Evolutionary conservation across 1,140 invertebrate species (phyloP).

Genomic region (Physella acuta): DNA sequence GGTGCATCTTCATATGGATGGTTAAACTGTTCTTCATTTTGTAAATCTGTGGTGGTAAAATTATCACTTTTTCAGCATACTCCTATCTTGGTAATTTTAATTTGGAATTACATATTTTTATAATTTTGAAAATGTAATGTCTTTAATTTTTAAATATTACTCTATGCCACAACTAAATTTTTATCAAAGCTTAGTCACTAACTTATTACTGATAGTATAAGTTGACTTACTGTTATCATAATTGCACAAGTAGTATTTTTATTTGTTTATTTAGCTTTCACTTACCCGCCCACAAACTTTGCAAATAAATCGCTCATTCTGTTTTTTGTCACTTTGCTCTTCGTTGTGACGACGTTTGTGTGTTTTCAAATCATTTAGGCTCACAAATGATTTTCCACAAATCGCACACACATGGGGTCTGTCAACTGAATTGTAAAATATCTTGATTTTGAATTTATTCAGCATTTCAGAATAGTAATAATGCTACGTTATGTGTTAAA

Average conservation of each 20-base stretch:
- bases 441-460: background rate
- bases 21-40: slow-evolving; percentile 17
- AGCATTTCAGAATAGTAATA: background rate
- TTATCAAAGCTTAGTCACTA: too few species aligned
- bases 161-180: too few species aligned
- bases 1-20: slow-evolving; percentile 21
- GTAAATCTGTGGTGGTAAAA: too few species aligned
- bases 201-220: too few species aligned
- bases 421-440: slow-evolving; percentile 8
- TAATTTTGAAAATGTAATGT: too few species aligned
- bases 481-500: too few species aligned
- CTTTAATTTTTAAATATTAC: too few species aligned
- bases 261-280: background rate
- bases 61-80: too few species aligned
- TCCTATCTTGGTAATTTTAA: too few species aligned
- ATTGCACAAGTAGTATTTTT: too few species aligned
- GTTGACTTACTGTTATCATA: too few species aligned
- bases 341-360: slow-evolving; percentile 6
- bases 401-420: slow-evolving; percentile 4
- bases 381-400: slow-evolving; percentile 17
- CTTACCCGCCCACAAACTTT: slow-evolving; percentile 16
- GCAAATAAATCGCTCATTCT: slow-evolving; percentile 10
- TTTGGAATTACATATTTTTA: too few species aligned
- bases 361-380: slow-evolving; percentile 3
- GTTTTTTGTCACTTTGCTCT: background rate